These are phyloP conservation scores for Nemotelus nigrinus DNA, from an alignment of 2,888 invertebrate species.

Conservation along the genomic window DNA sequence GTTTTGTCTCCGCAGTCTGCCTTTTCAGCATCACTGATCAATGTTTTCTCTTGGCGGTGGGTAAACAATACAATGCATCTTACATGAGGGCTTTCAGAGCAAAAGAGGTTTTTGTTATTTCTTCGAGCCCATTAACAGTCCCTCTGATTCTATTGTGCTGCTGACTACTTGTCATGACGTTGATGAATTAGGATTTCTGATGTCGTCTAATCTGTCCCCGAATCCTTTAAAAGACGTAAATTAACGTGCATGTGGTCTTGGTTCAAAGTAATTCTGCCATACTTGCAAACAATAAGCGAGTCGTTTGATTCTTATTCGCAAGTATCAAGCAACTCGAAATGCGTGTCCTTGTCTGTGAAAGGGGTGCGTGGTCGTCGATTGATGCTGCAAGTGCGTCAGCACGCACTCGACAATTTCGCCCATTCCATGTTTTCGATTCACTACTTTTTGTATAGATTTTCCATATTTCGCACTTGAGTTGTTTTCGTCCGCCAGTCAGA, in stretches of 20 bases:
- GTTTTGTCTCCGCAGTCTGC: constrained; percentile 18
- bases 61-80: constrained; percentile 24
- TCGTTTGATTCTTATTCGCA: background rate
- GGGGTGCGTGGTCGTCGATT: constrained; percentile 20
- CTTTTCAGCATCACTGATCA: constrained; percentile 34
- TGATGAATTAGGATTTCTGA: constrained; percentile 40
- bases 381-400: constrained; percentile 26
- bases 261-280: constrained; percentile 25
- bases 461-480: constrained; percentile 44
- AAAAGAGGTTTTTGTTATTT: background rate
- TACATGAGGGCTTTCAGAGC: background rate
- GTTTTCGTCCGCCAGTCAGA: constrained; percentile 25
- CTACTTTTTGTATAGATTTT: constrained; percentile 40
- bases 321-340: constrained; percentile 4
- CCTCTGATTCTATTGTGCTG: constrained; percentile 14
- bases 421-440: background rate
- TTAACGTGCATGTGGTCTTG: constrained; percentile 36
- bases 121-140: constrained; percentile 26
- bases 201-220: constrained; percentile 35
- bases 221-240: constrained; percentile 29
- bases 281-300: constrained; percentile 24
- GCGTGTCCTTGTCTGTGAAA: constrained; percentile 33
- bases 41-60: constrained; percentile 24
- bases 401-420: background rate
- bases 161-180: constrained; percentile 29